A percentile compares a stretch with the other conserved stretches of the same genome.
Evolutionary conservation across 2,113 vertebrate genomes (phyloP).

Genomic region (Macheiramphus alcinus): DNA sequence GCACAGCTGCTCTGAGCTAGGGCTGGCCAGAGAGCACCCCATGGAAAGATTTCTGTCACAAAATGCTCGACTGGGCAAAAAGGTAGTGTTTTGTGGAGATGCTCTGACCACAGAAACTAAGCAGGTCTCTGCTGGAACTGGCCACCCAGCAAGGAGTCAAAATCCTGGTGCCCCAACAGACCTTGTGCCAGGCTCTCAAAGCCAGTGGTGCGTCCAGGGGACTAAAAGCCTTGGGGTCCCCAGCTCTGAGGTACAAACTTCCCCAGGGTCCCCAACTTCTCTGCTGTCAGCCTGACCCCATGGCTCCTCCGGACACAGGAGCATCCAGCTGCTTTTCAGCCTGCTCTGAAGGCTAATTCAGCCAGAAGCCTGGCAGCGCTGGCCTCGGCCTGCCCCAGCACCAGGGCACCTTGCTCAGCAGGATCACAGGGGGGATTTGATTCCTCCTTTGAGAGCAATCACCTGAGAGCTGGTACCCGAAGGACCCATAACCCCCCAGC

Average conservation of each 20-base stretch:
- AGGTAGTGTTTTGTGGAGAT: background rate
- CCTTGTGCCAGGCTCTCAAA: background rate
- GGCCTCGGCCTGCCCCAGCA: background rate
- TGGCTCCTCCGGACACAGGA: background rate
- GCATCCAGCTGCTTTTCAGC: background rate
- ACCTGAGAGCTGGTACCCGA: background rate
- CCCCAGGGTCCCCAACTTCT: accelerated
- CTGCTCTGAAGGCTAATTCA: background rate
- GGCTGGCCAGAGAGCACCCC: background rate
- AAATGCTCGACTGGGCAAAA: background rate
- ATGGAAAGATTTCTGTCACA: background rate
- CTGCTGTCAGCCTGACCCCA: accelerated
- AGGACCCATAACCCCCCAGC: background rate
- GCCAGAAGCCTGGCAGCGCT: background rate
- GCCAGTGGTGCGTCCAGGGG: background rate
- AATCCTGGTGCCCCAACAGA: background rate
- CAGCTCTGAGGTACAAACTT: background rate
- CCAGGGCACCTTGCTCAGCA: background rate
- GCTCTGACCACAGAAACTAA: background rate
- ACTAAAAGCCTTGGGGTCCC: background rate
- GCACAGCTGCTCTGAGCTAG: background rate
- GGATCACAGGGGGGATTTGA: accelerated
- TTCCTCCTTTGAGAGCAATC: background rate
- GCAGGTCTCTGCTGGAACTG: background rate
- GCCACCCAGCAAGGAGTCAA: background rate